Percentiles rank a stretch among this genome's conserved stretches.
Conservation (phyloP, 2,888 invertebrate genomes). For the Ochropleura leucogaster region DNA sequence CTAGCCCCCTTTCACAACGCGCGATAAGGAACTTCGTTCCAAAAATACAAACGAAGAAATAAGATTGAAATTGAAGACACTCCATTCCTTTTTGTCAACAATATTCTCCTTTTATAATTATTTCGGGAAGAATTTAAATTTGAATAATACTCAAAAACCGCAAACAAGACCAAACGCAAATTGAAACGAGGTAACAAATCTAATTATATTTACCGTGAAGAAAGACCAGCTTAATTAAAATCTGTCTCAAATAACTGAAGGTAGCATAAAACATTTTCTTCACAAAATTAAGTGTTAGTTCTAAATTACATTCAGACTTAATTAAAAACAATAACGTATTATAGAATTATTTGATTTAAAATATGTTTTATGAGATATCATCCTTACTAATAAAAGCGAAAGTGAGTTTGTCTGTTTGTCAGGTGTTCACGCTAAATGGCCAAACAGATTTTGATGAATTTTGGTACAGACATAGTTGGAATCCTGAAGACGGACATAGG, state of each 20-base stretch:
- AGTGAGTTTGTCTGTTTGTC: no score
- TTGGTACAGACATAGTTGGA: no score
- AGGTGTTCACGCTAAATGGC: no score
- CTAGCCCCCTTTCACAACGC: no score
- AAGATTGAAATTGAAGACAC: no score
- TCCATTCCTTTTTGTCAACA: neutral
- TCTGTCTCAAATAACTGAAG: conserved; percentile 22
- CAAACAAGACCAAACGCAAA: conserved; percentile 33
- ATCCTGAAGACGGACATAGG: no score
- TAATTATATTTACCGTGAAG: conserved; percentile 29
- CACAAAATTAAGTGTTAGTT: conserved; percentile 21
- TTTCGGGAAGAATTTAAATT: neutral
- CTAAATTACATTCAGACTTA: conserved; percentile 5
- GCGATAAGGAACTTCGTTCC: no score
- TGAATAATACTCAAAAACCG: conserved; percentile 15
- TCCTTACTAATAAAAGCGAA: no score
- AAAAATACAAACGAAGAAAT: neutral
- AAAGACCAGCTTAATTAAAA: conserved; percentile 46
- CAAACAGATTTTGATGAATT: no score
- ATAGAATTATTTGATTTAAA: neutral
- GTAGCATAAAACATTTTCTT: conserved; percentile 36
- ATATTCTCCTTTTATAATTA: neutral
- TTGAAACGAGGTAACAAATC: conserved; percentile 38
- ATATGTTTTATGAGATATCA: neutral
- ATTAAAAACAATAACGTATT: conserved; percentile 33